Base-by-base conservation (phyloP, 2,888 invertebrate species). In the Drosophila mimetica region DNA sequence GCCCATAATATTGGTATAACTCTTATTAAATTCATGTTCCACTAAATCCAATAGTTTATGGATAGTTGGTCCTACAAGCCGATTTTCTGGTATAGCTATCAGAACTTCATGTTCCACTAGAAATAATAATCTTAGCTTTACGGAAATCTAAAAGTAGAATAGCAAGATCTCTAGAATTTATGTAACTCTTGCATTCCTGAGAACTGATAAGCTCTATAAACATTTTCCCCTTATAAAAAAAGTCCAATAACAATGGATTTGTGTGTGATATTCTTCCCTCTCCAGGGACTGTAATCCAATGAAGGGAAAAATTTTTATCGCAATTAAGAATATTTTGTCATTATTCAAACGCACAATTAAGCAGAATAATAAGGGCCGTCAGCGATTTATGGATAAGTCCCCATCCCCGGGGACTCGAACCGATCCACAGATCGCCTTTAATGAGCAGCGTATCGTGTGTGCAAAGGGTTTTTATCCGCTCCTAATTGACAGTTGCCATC, bases 401-500 rank as follows among this genome's bases (percentile, higher is more conserved):
- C 7, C 37, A 20, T 42, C 28, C 16, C 30, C 46, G 18, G 46
- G 28, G 28, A 18, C 13, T 14, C 4, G 41, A 2, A 14, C 6
- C 13, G 4, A 30, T 6, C 32, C 8, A 4, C n/a, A 32, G 5
- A 34, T 30, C 7, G 8, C 3, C 16, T n/a, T 16, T 32, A 66
- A 32, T 37, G 20, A 16, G 37, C 14, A 30, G 4, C 30, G 11
- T 30, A 30, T 30, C 30, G 46, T 22, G 11, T 44, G 28, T 39
- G 16, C 9, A 41, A 39, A 41, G 39, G 61, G 32, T 55, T 46
- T 28, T 28, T 36, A 55, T 46, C 37, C 66, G 44, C 30, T 53
- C 37, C 46, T 66, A 67, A 66, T 66, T 55, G 41, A 14, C 36
- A 36, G 30, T 16, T n/a, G 13, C 53, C 32, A 14, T 11, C 32